Evolutionary conservation across 2,797 vertebrate species (phyloP).

Genomic region (Mus minutoides): DNA sequence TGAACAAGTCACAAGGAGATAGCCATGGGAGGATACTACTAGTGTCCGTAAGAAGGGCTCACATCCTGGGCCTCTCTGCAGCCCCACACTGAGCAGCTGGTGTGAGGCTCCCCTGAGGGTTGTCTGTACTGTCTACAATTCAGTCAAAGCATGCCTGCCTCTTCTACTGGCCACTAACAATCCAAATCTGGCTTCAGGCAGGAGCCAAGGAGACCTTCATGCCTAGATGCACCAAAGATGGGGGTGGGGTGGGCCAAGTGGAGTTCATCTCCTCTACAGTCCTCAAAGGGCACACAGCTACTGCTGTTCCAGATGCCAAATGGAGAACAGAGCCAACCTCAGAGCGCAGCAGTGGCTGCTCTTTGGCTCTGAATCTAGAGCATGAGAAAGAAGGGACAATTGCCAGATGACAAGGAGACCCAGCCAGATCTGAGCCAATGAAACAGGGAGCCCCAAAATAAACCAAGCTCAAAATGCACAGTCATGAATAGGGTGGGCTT

Average conservation of each 20-base stretch:
- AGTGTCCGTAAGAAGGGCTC: not conserved
- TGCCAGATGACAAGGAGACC: conserved; percentile 53
- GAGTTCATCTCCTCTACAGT: conserved; percentile 43
- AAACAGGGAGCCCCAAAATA: conserved; percentile 3
- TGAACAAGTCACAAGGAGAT: not conserved
- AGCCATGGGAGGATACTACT: not conserved
- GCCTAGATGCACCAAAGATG: conserved; percentile 65
- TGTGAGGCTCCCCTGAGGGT: not conserved
- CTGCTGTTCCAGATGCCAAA: conserved; percentile 61
- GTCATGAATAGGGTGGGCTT: not conserved
- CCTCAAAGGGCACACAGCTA: conserved; percentile 56
- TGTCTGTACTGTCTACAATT: not conserved
- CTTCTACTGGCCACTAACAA: conserved; percentile 25
- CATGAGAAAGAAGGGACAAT: conserved; percentile 35
- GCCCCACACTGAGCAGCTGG: not conserved
- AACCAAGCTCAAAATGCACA: not conserved
- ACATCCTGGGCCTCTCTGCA: not conserved
- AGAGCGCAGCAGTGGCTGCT: conserved; percentile 38
- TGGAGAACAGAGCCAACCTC: conserved; percentile 62
- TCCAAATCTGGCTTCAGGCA: conserved; percentile 53
- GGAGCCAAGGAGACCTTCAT: conserved; percentile 67
- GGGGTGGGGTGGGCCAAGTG: not conserved
- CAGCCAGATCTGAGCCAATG: conserved; percentile 56
- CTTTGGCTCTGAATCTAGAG: conserved; percentile 50
- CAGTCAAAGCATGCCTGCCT: not conserved